These are phyloP conservation scores for Hephaestus fuliginosus DNA, from an alignment of 2,797 vertebrate genomes.

Conservation along the genomic window DNA sequence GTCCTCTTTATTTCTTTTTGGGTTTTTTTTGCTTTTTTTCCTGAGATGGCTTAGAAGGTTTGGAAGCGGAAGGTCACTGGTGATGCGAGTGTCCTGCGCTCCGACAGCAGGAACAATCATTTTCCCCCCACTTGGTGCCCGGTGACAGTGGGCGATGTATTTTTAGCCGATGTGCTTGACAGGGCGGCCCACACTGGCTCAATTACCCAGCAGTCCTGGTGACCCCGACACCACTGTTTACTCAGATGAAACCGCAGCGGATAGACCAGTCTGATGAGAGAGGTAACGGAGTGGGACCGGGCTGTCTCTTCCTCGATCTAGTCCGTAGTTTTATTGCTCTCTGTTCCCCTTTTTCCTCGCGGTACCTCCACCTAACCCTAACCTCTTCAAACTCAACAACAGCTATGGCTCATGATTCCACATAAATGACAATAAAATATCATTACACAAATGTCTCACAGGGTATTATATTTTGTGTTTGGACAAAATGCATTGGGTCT, in stretches of 20 bases:
- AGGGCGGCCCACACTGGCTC: slow-evolving; percentile 88
- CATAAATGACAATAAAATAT: slow-evolving; percentile 79
- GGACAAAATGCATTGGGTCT: slow-evolving; percentile 59
- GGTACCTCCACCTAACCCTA: slow-evolving; percentile 49
- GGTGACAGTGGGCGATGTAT: slow-evolving; percentile 92
- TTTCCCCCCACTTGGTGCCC: slow-evolving; percentile 89
- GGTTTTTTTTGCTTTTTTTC: slow-evolving; percentile 5
- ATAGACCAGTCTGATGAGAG: slow-evolving; percentile 87
- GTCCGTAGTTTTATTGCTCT: slow-evolving; percentile 76
- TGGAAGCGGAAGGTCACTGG: slow-evolving; percentile 92
- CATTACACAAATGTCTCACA: slow-evolving; percentile 69
- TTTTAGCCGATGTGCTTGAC: slow-evolving; percentile 90
- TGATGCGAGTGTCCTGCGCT: slow-evolving; percentile 87
- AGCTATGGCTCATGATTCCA: slow-evolving; percentile 76
- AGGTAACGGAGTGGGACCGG: slow-evolving; percentile 85
- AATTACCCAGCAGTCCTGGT: slow-evolving; percentile 91
- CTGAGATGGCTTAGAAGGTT: slow-evolving; percentile 82
- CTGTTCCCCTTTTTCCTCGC: slow-evolving; percentile 40
- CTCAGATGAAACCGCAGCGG: slow-evolving; percentile 89
- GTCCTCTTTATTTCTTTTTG: slow-evolving; percentile 59
- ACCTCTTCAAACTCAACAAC: slow-evolving; percentile 64
- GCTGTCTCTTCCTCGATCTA: slow-evolving; percentile 74
- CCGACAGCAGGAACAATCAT: slow-evolving; percentile 89
- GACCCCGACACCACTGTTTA: slow-evolving; percentile 91
- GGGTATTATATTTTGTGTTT: slow-evolving; percentile 67